Evolutionary conservation across 2,797 vertebrate genomes (phyloP).

Genomic region (Micrastur ruficollis): DNA sequence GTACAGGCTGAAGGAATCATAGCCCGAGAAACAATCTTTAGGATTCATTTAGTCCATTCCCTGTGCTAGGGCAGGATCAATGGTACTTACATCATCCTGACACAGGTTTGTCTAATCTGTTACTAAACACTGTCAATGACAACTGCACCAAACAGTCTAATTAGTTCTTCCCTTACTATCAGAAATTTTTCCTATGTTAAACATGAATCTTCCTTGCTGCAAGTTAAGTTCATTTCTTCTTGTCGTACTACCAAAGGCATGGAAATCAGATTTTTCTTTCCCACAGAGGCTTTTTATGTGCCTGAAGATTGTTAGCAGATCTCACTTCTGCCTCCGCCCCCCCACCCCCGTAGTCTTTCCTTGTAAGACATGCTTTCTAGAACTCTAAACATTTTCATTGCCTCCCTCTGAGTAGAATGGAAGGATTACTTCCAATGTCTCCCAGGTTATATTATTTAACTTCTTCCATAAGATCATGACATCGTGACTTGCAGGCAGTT

Average conservation of each 20-base stretch:
- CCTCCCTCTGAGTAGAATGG: neutral
- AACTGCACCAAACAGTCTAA: accelerated
- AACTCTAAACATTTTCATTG: neutral
- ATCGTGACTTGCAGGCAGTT: neutral
- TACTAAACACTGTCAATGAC: neutral
- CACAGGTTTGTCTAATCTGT: neutral
- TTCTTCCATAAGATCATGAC: neutral
- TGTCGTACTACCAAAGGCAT: neutral
- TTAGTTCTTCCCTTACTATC: neutral
- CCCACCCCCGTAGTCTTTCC: neutral
- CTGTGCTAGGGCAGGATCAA: neutral
- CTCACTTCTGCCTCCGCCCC: neutral
- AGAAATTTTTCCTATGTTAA: neutral
- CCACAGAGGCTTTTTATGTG: neutral
- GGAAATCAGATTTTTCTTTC: neutral
- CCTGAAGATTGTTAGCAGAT: neutral
- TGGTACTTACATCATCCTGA: neutral
- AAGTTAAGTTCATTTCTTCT: neutral
- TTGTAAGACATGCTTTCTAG: neutral
- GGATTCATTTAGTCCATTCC: neutral
- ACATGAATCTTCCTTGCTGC: neutral
- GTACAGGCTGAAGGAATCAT: neutral
- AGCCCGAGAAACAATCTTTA: neutral
- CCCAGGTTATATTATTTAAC: neutral
- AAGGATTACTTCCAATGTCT: neutral